Evolutionary conservation across 2,888 invertebrate genomes (phyloP), one percentile per base, ranked within the genome.

Genomic region (Drosophila macrospina): DNA sequence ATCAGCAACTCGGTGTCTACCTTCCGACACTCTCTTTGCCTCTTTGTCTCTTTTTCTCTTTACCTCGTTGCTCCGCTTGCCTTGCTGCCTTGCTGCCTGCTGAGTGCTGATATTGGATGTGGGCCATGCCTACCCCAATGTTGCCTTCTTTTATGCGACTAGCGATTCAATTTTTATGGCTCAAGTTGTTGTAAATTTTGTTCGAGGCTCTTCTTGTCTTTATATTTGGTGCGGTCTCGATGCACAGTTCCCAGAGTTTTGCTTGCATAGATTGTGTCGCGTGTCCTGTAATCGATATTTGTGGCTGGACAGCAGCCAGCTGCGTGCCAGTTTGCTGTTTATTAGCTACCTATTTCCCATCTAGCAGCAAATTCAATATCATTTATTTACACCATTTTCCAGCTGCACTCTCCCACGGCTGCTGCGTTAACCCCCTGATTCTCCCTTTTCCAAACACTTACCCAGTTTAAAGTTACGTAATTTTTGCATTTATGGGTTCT

Each of bases 131-230:
- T 50, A 61, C 6, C 51, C 47, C 60, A 65, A 63, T 37, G 51
- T 65, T 69, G 57, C 63, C 55, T 63, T 48, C 42, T 69, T 76
- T 73, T 81, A 78, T 74, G 84, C 69, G 70, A 77, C 75, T 69
- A 79, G 71, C 81, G 81, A 69, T 86, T 86, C 70, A 77, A 87
- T 75, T 83, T 44, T 87, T 81, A 87, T 86, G 79, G 73, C 75
- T 78, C 47, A 72, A 77, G 77, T 74, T 86, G 80, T 65, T 80
- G 70, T 71, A 78, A 75, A 83, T 79, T 74, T 71, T 71, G 69
- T 66, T 70, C 7, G 45, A 65, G 59, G 73, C 60, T 62, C 20
- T 16, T 28, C 32, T 51, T 11, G 32, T 32, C 24, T 44, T 59
- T 56, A 36, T 56, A 56, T 45, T 30, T 44, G 42, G 8, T 36